A percentile compares a stretch with the other conserved stretches of the same genome.
Evolutionary conservation across 2,888 invertebrate species (phyloP).

Genomic region (Nomada fucata): DNA sequence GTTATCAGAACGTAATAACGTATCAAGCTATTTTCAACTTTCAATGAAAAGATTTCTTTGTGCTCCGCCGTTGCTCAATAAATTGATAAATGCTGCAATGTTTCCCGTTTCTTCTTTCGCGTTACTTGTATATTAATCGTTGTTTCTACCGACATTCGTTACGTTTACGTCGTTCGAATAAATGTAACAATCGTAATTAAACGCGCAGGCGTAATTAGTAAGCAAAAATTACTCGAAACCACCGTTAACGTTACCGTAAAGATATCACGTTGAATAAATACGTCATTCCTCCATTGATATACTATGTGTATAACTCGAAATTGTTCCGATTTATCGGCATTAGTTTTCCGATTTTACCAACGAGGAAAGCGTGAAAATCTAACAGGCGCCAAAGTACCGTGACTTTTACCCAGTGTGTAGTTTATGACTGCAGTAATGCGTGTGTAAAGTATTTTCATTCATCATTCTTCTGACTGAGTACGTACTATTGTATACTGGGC

Average conservation of each 20-base stretch:
- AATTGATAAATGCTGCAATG: neutral
- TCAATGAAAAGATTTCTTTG: conserved; percentile 27
- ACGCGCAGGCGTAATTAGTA: neutral
- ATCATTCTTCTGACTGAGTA: no score
- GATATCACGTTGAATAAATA: neutral
- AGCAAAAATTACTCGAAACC: neutral
- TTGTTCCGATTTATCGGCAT: neutral
- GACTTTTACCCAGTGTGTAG: no score
- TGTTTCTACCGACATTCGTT: neutral
- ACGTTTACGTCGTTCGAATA: neutral
- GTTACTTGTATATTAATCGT: neutral
- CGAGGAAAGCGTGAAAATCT: no score
- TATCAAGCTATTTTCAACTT: conserved; percentile 23
- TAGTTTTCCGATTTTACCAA: no score
- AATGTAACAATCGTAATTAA: neutral
- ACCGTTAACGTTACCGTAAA: neutral
- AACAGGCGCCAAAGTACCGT: no score
- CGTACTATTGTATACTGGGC: no score
- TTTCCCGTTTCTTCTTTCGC: neutral
- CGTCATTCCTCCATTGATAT: neutral
- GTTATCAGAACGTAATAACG: conserved; percentile 38
- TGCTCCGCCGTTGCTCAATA: neutral
- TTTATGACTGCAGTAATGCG: no score
- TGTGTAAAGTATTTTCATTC: no score
- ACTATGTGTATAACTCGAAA: neutral